phyloP scores from a whole-genome alignment of 2,113 vertebrate species.

The Gallinago undulata region DNA sequence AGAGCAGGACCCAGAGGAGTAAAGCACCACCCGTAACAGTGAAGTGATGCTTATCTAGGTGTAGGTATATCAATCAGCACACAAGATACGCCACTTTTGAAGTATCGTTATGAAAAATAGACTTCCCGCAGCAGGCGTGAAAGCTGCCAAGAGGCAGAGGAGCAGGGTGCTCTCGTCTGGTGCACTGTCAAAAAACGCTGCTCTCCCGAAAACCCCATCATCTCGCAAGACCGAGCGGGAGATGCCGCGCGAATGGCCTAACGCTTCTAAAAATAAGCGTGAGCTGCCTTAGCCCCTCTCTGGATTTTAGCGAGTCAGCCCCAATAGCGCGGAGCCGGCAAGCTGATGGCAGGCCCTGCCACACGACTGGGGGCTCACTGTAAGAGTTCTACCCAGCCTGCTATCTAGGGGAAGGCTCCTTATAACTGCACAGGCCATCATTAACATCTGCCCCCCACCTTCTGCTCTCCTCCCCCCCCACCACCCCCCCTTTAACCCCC shows the following conservation, averaged over 20 bases:
- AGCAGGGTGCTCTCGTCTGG: background rate
- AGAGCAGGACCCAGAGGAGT: background rate
- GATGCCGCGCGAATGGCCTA: background rate
- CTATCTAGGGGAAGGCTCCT: background rate
- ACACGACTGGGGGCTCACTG: background rate
- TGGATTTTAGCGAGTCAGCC: background rate
- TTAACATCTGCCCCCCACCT: background rate
- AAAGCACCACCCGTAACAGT: background rate
- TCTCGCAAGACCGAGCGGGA: background rate
- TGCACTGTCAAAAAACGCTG: background rate
- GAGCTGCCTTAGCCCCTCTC: background rate
- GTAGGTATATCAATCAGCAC: background rate
- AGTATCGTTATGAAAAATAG: background rate
- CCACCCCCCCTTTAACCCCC: background rate
- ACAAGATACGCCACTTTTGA: background rate
- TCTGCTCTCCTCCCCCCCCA: background rate
- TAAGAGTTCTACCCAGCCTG: background rate
- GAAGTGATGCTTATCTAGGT: background rate
- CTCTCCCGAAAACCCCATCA: slow-evolving; percentile 18
- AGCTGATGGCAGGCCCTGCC: background rate
- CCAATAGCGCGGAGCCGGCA: background rate
- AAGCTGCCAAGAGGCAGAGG: background rate
- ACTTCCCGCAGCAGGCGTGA: background rate
- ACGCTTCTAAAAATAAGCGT: background rate
- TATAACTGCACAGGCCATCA: background rate